Conservation (phyloP, 1,140 invertebrate genomes). For the Maconellicoccus hirsutus region DNA sequence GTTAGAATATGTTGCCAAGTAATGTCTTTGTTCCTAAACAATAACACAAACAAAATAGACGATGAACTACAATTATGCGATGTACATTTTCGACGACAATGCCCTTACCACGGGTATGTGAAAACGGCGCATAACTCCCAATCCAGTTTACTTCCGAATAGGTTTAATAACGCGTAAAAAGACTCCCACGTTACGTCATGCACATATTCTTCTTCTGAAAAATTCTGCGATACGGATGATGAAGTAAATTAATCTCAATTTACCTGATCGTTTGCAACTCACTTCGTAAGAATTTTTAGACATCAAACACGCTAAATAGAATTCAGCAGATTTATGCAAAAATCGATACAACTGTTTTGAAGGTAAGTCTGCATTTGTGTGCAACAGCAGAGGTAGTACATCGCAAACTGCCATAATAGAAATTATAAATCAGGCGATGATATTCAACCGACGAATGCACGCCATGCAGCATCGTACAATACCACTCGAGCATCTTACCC, state of each 20-base stretch:
- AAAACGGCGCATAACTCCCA: slow-evolving; percentile 56
- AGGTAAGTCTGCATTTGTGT: slow-evolving; percentile 46
- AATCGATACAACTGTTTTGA: slow-evolving; percentile 53
- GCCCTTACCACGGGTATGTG: slow-evolving; percentile 5
- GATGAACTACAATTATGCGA: too few relatives aligned
- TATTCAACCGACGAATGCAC: too few relatives aligned
- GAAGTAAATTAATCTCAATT: slow-evolving; percentile 1
- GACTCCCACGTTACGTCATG: slow-evolving; percentile 65
- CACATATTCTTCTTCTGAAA: slow-evolving; percentile 38
- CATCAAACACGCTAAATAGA: slow-evolving; percentile 30
- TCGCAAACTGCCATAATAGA: slow-evolving; percentile 44
- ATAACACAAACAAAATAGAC: too few relatives aligned
- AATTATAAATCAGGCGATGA: not conserved
- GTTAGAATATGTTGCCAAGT: not conserved
- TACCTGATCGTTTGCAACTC: not conserved
- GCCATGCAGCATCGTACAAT: not conserved
- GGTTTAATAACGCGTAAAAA: slow-evolving; percentile 59
- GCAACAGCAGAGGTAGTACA: slow-evolving; percentile 55
- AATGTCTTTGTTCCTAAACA: not conserved
- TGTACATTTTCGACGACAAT: too few relatives aligned
- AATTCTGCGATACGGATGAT: slow-evolving; percentile 29
- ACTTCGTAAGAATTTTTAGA: slow-evolving; percentile 1
- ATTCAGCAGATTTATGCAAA: slow-evolving; percentile 46
- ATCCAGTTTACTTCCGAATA: slow-evolving; percentile 60
- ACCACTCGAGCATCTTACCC: slow-evolving; percentile 29